Percentiles rank a stretch among this genome's conserved stretches.
phyloP scores from a whole-genome alignment of 1,140 invertebrate genomes.

The Pararge aegeria region DNA sequence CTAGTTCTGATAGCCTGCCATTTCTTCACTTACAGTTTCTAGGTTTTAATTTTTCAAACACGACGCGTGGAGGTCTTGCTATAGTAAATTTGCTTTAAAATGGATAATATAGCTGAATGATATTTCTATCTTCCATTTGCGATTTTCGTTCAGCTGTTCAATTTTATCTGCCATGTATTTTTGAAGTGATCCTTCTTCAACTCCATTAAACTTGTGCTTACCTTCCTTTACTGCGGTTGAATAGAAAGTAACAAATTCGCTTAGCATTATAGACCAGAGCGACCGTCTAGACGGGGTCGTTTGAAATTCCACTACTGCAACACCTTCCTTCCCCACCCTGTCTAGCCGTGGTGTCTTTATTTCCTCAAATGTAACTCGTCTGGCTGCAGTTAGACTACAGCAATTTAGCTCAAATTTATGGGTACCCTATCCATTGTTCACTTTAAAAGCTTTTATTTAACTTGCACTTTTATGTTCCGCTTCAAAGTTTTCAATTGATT shows the following conservation, averaged over 20 bases:
- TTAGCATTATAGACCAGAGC: not conserved
- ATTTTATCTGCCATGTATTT: not conserved
- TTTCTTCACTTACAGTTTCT: too few relatives aligned
- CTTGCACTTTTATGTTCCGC: too few relatives aligned
- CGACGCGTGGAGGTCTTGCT: not conserved
- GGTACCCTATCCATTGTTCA: not conserved
- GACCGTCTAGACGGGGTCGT: not conserved
- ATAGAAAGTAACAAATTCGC: conserved; percentile 2
- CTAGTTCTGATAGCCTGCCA: too few relatives aligned
- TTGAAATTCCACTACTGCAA: not conserved
- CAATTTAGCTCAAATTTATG: not conserved
- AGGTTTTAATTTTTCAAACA: too few relatives aligned
- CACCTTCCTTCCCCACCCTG: not conserved
- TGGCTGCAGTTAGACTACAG: not conserved
- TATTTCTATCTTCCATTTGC: too few relatives aligned
- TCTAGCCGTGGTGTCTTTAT: not conserved
- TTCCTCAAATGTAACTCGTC: not conserved
- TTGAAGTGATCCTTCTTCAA: not conserved
- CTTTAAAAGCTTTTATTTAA: too few relatives aligned
- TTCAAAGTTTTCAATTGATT: too few relatives aligned
- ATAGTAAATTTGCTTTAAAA: not conserved
- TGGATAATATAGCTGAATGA: not conserved
- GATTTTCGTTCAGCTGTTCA: not conserved
- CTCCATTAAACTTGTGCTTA: not conserved
- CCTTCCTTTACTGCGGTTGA: not conserved